Evolutionary conservation across 2,888 invertebrate species (phyloP), one percentile per base, ranked within the genome.

Genomic region (Epirrita christyi): DNA sequence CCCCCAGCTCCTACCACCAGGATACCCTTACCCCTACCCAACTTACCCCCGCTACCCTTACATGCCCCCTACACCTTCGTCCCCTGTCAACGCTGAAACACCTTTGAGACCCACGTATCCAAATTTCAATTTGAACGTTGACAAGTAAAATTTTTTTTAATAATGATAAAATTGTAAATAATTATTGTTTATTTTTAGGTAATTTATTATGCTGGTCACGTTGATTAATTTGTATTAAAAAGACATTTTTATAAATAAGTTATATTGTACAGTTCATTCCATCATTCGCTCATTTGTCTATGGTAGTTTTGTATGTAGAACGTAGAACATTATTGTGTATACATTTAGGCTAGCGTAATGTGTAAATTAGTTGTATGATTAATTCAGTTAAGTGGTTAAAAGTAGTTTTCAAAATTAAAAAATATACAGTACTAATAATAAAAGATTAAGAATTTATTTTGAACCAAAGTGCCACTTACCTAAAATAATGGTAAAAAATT

Each of bases 1-100:
- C 66, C 93, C 94, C 0, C 94, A 94, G 9, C 88, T 94, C 0
- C 78, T 93, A 52, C 93, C 94, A 55, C 88, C 93, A 42, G 93
- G 89, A 0, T 89, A 90, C 74, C 88, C 88, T 0, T 95, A 93
- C 81, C 94, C 93, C 15, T 96, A 94, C 75, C 88, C 88, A 6
- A 82, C 90, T 0, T 91, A 92, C 70, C 89, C 88, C 0, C 77
- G 87, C 13, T 90, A 86, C 91, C 94, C 92, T 66, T 86, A 94
- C 88, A 93, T 78, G 80, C 94, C 86, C 69, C 93, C 87, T 2
- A 89, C 86, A 0, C 86, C 88, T 63, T 93, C 89, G 0, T 86
- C 91, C 0, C 89, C 93, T 72, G 81, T 86, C 64, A 81, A 86
- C 78, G 66, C 88, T 0, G 82, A 90, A 68, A 85, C 78, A 50